Evolutionary conservation across 2,888 invertebrate genomes (phyloP), one percentile per base, ranked within the genome.

Genomic region (Campaea margaritaria): DNA sequence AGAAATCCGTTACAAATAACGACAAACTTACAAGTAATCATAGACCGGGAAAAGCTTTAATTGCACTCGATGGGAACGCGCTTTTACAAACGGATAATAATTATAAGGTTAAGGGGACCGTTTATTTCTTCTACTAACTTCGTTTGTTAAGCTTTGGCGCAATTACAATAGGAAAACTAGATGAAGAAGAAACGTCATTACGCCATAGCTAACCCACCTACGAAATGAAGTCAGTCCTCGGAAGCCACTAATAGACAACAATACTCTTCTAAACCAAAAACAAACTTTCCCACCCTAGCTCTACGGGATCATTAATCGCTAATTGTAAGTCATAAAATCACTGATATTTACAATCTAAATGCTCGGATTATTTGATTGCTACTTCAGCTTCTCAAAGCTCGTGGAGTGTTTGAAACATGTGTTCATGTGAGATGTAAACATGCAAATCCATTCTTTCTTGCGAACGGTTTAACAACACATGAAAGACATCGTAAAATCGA

Each of bases 1-100:
- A 75, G 78, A 88, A 91, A 82, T 87, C 86, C 91, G 91, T 91
- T 92, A 91, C 54, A 61, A 67, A 60, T 54, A 58, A 61, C 50
- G 56, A 42, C 54, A 41, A 31, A 14, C 53, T 47, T 41, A 44
- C 13, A 47, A 39, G 15, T 48, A 64, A 48, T 53, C 49, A 49
- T 54, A 47, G 43, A 58, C 47, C 7, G 21, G 14, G 31, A 12
- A 21, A 0, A 38, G 44, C 52, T 51, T 42, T 21, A 27, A 28
- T 50, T 28, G 39, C 39, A 13, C 4, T 39, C 21, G 21, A 13
- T 38, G 39, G 13, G 21, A 44, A 44, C 43, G 7, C 41, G 41
- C 0, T 11, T 28, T 21, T 21, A 21, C 21, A 21, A 3, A 21
- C 3, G 21, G 3, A 5, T 31, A 31, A 31, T 7, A 31, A 31